These are phyloP conservation scores for Melozone crissalis DNA, from an alignment of 2,113 vertebrate genomes.

Conservation along the genomic window DNA sequence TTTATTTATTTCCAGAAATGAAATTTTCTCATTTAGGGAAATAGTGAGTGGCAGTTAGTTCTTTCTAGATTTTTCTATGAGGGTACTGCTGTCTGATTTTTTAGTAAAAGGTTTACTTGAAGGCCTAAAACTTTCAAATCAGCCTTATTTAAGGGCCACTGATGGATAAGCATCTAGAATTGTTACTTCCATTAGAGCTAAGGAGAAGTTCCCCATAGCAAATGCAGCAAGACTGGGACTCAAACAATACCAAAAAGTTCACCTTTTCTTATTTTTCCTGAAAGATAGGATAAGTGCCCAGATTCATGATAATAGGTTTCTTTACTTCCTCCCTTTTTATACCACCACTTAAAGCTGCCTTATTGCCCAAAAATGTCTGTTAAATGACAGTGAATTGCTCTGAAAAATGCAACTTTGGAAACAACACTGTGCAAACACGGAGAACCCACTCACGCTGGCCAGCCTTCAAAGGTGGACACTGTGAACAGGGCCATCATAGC, in stretches of 20 bases:
- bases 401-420: neutral
- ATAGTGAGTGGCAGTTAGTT: neutral
- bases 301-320: neutral
- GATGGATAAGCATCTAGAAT: neutral
- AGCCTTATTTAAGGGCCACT: neutral
- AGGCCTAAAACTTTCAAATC: neutral
- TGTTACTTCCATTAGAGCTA: neutral
- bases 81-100: neutral
- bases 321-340: neutral
- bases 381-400: neutral
- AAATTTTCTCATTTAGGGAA: neutral
- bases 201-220: neutral
- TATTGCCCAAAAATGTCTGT: neutral
- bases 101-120: neutral
- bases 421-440: neutral
- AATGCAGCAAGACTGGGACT: neutral
- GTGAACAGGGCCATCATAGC: conserved; percentile 99
- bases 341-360: neutral
- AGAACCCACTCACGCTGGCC: conserved; percentile 89
- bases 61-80: neutral
- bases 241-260: neutral
- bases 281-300: neutral
- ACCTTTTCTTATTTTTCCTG: neutral
- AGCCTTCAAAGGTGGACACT: conserved; percentile 97
- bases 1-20: neutral